phyloP scores from a whole-genome alignment of 2,113 vertebrate genomes.

The Notarius lentiginosus region DNA sequence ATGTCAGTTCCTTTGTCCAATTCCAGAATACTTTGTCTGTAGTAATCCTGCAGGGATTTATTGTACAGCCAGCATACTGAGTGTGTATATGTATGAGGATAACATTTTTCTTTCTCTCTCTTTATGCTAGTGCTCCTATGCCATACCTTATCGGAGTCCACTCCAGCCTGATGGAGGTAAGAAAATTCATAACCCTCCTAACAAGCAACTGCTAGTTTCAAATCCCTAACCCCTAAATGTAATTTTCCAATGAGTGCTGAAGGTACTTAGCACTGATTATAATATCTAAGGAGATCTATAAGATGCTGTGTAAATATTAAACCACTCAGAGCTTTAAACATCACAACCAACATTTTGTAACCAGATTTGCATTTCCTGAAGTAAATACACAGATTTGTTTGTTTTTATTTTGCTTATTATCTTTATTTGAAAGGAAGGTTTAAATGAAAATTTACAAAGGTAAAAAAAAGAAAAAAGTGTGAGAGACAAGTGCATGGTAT shows the following conservation, averaged over 20 bases:
- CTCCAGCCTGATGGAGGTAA: conserved; percentile 56
- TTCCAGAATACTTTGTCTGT: not conserved
- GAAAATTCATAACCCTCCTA: not conserved
- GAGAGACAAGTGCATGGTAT: no score
- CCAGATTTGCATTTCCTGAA: not conserved
- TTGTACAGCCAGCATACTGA: not conserved
- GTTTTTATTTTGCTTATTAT: not conserved
- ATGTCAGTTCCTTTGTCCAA: no score
- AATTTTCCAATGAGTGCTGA: not conserved
- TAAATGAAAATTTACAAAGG: no score
- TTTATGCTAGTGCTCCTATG: conserved; percentile 52
- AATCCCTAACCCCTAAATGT: not conserved
- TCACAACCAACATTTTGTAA: not conserved
- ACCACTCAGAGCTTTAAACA: not conserved
- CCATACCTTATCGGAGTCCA: conserved; percentile 55
- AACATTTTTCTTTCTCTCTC: not conserved
- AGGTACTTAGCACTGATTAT: not conserved
- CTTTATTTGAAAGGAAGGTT: no score
- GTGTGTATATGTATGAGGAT: not conserved
- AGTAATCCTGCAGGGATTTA: not conserved
- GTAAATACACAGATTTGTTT: not conserved
- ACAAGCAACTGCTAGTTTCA: not conserved
- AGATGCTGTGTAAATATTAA: not conserved
- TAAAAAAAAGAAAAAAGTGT: no score
- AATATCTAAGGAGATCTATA: not conserved